Evolutionary conservation across 2,888 invertebrate species (phyloP), one percentile per base, ranked within the genome.

Genomic region (Drosophila leonis): DNA sequence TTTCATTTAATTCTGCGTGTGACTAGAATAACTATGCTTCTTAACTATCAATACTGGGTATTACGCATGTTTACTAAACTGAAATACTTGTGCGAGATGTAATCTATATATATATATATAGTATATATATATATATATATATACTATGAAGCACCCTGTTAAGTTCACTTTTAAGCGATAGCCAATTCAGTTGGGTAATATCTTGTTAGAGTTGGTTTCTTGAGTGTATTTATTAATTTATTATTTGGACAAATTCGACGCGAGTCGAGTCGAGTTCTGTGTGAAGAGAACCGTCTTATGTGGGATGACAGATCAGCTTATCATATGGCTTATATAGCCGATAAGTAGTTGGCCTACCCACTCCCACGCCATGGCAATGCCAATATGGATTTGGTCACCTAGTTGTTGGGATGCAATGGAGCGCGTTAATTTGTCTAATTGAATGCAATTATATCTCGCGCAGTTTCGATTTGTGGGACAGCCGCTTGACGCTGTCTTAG

Each of bases 351-450:
- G 61, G 29, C 46, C 57, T 71, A 64, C 37, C 63, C 76, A 75
- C 61, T 62, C 63, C 65, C 63, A 64, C 49, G 44, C 60, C 57
- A 52, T 46, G 42, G 42, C n/a, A 44, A 42, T 77, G 78, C 60
- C 74, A 81, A 46, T 35, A 73, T 51, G 63, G 27, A 71, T 75
- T 65, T 72, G 61, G 29, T 18, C 35, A 56, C 37, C 49, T n/a
- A 39, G 42, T 54, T 56, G 61, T 65, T 63, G 63, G 63, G 51
- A 55, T 66, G 73, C 85, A 82, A 78, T 85, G 77, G 79, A 90
- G 90, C 90, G 82, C 52, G 54, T 79, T 75, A 87, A 75, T 77
- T 76, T 68, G 48, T 64, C 67, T 88, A 88, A 90, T 90, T 90
- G 88, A 82, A 72, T 67, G 78, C 90, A 86, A 90, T 90, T 85